Base-by-base conservation (phyloP, 2,797 vertebrate species). In the Tapirus indicus region DNA sequence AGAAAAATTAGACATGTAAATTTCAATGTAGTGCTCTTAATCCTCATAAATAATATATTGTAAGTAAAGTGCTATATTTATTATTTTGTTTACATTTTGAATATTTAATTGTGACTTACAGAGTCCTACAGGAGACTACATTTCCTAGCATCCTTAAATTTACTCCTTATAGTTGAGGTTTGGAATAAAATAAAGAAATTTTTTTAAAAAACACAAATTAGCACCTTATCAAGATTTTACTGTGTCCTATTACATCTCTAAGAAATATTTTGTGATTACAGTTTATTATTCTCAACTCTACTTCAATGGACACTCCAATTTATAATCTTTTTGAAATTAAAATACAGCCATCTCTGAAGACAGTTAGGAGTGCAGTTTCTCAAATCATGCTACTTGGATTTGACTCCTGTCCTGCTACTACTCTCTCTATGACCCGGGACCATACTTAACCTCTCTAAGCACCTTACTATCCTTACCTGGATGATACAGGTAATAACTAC, bases 51-150 rank as follows among this genome's bases (percentile, higher is more conserved):
- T 95, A 95, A 88, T 69, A 38, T 69, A 66, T 79, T 16, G 0
- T 35, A 94, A 93, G 69, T 90, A 80, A 80, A 85, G 60, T 56
- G 7, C 9, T 64, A n/a, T 35, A 77, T 75, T 56, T 16, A 64
- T 64, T 79, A 84, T 88, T 93, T 32, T n/a, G 21, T 62, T 88
- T 91, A 62, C 25, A 85, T 62, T 69, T 95, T 89, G 41, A 79
- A 91, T 62, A 74, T 85, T 88, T 89, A 32, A 58, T 54, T 92
- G 49, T 41, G 35, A 72, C n/a, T 72, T 78, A 38, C 0, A 60
- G 7, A 86, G 4, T 72, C 7, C 35, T 87, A 16, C 13, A 47
- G 17, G n/a, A 84, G 9, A 52, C 41, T 69, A 13, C 4, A n/a
- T 72, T 96, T 92, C 27, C 29, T 58, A 92, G 52, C 1, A 56